Conservation (phyloP, 1,140 invertebrate species). For the Trachymyrmex cornetzi region DNA sequence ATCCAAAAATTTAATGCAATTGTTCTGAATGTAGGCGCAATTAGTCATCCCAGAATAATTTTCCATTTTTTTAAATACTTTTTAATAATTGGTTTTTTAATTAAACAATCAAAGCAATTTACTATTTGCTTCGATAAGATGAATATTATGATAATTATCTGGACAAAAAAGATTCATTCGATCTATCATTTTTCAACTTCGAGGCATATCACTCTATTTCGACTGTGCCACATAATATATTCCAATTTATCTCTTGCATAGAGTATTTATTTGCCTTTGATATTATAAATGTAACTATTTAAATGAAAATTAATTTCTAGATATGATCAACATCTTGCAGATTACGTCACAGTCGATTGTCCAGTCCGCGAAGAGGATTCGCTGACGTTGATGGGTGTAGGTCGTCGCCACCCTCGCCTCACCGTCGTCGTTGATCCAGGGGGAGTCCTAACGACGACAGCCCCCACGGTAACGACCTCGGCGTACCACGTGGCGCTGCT, state of each 20-base stretch:
- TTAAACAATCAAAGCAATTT: background rate
- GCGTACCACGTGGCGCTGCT: slow-evolving; percentile 77
- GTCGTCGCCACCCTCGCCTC: background rate
- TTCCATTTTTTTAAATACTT: too few relatives aligned
- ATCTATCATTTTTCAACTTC: background rate
- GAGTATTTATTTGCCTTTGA: background rate
- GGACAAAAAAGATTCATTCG: background rate
- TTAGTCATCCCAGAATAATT: too few relatives aligned
- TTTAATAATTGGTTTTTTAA: background rate
- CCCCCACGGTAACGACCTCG: slow-evolving; percentile 68
- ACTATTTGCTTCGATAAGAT: background rate
- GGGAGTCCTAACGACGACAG: slow-evolving; percentile 12
- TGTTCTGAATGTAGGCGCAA: too few relatives aligned
- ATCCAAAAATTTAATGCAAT: too few relatives aligned
- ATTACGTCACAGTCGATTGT: background rate
- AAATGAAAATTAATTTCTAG: background rate
- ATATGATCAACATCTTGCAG: background rate
- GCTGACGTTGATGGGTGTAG: background rate
- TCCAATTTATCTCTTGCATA: background rate
- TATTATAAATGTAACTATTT: background rate
- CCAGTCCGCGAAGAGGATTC: background rate
- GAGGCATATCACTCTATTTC: background rate
- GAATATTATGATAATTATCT: background rate
- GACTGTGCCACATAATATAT: background rate
- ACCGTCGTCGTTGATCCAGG: slow-evolving; percentile 9